Evolutionary conservation across 2,797 vertebrate genomes (phyloP).

Genomic region (Pangasius djambal): DNA sequence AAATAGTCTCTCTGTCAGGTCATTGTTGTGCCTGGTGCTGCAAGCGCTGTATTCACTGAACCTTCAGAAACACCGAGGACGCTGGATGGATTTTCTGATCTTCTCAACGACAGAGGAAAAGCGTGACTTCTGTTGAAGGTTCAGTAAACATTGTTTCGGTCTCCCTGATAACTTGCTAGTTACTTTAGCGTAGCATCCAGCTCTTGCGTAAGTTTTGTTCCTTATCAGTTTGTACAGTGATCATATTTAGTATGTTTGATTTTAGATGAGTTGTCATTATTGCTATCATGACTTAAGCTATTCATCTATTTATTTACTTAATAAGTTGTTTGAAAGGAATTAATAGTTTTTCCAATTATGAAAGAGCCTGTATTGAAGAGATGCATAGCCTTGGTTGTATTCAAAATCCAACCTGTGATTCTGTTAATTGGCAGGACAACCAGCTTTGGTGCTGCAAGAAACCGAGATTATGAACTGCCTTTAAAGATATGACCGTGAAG

Average conservation of each 20-base stretch:
- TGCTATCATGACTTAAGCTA: conserved; percentile 42
- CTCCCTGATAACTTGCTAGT: conserved; percentile 14
- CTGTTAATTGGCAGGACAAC: not conserved
- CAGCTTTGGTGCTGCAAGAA: not conserved
- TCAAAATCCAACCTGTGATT: not conserved
- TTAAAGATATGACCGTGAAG: not conserved
- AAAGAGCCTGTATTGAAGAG: conserved; percentile 32
- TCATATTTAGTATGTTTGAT: conserved; percentile 29
- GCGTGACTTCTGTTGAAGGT: conserved; percentile 19
- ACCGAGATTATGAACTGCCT: not conserved
- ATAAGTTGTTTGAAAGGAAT: conserved; percentile 29
- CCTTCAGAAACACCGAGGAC: conserved; percentile 16
- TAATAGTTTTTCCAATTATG: conserved; percentile 26
- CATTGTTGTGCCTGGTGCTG: conserved; percentile 23
- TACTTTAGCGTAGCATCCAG: conserved; percentile 29
- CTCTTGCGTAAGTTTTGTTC: not conserved
- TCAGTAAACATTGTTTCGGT: conserved; percentile 5
- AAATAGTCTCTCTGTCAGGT: conserved; percentile 36
- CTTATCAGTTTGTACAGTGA: conserved; percentile 18
- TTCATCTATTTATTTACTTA: conserved; percentile 57
- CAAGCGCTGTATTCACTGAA: conserved; percentile 17
- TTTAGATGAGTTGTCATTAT: conserved; percentile 20
- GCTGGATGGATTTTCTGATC: conserved; percentile 5
- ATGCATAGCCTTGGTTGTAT: not conserved
- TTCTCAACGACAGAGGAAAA: not conserved